Conservation (phyloP, 2,888 invertebrate genomes). For the Petrophora chlorosata region DNA sequence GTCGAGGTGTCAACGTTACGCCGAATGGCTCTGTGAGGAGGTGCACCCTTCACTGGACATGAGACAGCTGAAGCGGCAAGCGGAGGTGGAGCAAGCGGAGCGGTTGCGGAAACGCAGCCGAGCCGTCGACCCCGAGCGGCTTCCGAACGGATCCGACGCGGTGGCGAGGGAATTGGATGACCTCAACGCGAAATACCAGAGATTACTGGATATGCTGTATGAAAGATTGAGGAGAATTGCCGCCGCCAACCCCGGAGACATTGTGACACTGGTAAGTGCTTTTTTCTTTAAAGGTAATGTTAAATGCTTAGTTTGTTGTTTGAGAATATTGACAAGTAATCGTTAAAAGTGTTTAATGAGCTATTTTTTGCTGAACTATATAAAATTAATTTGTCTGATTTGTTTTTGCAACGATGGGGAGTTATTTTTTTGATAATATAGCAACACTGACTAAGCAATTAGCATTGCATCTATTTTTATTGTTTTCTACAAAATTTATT, state of each 20-base stretch:
- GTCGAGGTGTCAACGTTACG: constrained; percentile 92
- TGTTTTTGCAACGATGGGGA: not conserved
- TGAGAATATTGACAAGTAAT: not conserved
- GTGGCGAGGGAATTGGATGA: constrained; percentile 91
- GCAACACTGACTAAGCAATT: constrained; percentile 18
- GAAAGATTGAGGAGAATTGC: constrained; percentile 87
- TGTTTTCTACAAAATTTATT: not conserved
- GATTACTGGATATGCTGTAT: constrained; percentile 87
- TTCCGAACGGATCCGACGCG: constrained; percentile 86
- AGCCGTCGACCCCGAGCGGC: constrained; percentile 53
- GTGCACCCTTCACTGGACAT: constrained; percentile 91
- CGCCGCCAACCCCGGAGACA: constrained; percentile 87
- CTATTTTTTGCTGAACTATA: not conserved
- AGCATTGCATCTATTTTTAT: constrained; percentile 4
- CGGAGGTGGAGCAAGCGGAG: constrained; percentile 68
- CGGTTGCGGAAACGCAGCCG: constrained; percentile 61
- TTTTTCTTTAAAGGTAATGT: constrained; percentile 19
- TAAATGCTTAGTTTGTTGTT: constrained; percentile 5
- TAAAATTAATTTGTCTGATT: no score
- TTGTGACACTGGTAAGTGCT: constrained; percentile 89
- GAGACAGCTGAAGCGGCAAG: constrained; percentile 70
- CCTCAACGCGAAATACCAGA: constrained; percentile 91
- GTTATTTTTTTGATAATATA: not conserved
- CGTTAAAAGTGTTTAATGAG: not conserved
- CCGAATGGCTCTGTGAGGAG: constrained; percentile 92